Evolutionary conservation across 2,113 vertebrate species (phyloP).

Genomic region (Hyla sarda): DNA sequence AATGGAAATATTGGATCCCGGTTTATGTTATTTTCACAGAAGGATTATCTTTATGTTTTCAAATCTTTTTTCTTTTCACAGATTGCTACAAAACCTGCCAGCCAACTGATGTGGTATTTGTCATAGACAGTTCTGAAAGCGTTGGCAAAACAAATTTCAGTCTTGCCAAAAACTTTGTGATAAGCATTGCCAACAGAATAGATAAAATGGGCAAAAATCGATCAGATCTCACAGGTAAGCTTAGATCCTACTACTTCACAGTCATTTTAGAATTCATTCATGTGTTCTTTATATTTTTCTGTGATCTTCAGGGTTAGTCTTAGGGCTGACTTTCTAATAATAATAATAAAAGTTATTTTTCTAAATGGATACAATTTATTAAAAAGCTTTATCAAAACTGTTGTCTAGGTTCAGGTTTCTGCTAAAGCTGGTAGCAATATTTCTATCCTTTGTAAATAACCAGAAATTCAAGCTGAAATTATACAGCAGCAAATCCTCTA

Average conservation of each 20-base stretch:
- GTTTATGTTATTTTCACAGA: neutral
- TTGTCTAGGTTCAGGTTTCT: too few species aligned
- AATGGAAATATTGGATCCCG: neutral
- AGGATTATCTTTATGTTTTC: neutral
- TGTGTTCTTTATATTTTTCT: too few species aligned
- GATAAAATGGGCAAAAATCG: conserved; percentile 62
- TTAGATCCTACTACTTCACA: neutral
- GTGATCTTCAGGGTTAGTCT: too few species aligned
- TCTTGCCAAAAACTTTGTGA: conserved; percentile 63
- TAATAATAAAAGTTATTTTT: too few species aligned
- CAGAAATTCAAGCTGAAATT: too few species aligned
- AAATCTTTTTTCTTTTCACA: conserved; percentile 22
- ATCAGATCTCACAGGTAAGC: conserved; percentile 59
- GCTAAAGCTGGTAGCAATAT: too few species aligned
- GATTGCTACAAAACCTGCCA: conserved; percentile 61
- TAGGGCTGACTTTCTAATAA: too few species aligned
- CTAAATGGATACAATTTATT: too few species aligned
- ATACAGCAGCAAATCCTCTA: too few species aligned
- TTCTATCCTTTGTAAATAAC: too few species aligned
- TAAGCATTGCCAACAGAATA: conserved; percentile 61
- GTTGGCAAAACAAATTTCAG: conserved; percentile 63
- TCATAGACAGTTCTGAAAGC: conserved; percentile 65
- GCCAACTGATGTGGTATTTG: conserved; percentile 62
- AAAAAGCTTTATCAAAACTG: too few species aligned
- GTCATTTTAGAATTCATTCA: too few species aligned